These are phyloP conservation scores for Pavo muticus DNA, from an alignment of 2,113 vertebrate genomes.

Conservation along the genomic window DNA sequence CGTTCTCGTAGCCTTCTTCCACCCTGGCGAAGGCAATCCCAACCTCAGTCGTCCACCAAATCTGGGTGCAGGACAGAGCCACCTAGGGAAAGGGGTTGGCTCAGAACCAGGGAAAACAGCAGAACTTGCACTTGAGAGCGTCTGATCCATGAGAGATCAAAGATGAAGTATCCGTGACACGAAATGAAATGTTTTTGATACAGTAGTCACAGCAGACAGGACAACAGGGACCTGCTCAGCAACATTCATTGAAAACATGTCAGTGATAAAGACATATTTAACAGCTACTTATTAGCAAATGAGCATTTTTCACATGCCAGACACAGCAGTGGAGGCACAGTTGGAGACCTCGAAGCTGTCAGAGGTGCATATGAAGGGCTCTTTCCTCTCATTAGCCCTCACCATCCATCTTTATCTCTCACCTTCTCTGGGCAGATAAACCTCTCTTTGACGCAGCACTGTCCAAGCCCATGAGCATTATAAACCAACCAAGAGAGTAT, in stretches of 20 bases:
- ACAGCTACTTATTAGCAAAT: background rate
- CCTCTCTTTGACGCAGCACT: background rate
- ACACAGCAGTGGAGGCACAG: background rate
- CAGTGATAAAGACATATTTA: background rate
- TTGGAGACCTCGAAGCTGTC: background rate
- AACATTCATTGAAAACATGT: background rate
- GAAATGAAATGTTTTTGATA: background rate
- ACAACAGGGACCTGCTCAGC: background rate
- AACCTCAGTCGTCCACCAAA: conserved; percentile 96
- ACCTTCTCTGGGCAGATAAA: background rate
- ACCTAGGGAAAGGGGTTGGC: conserved; percentile 75
- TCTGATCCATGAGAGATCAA: background rate
- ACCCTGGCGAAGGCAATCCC: conserved; percentile 90
- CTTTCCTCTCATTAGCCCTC: background rate
- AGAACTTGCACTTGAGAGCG: fast-evolving
- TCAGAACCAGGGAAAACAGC: background rate
- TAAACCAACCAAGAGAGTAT: background rate
- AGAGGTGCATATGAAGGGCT: background rate
- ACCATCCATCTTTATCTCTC: background rate
- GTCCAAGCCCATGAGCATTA: fast-evolving
- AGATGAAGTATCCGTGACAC: background rate
- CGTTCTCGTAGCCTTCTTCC: conserved; percentile 92
- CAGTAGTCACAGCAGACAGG: background rate
- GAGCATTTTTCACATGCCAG: background rate
- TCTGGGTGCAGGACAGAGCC: conserved; percentile 92